Base-by-base conservation (phyloP, 2,113 vertebrate species). In the Turdus rufiventris region DNA sequence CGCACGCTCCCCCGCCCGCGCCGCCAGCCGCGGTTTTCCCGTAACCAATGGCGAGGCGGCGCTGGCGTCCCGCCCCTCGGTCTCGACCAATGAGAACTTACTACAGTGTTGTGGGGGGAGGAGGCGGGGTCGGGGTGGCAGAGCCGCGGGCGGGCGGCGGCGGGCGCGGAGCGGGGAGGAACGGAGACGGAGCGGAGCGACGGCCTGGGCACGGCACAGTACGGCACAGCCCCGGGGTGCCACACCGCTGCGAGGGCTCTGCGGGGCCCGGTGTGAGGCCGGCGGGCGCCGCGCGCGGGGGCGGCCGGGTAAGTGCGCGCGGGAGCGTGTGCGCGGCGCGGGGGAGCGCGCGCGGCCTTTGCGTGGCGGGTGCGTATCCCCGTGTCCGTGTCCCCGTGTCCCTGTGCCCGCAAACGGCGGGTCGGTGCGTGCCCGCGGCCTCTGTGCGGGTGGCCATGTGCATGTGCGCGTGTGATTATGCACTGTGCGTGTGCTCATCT, bases 31-130 rank as follows among this genome's bases (percentile, higher is more conserved):
- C 88, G 6, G 68, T 42, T 93, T 75, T n/a, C 28, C 8, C 7
- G 43, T 24, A 10, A 21, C 95, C 86, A 96, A 94, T 92, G 21
- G 83, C 8, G 18, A 62, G 7, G 80, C 72, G 5, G 12, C 8
- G 6, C 10, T 16, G 12, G 29, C 16, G 73, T 66, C 74, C 94
- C 96, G 86, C 93, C 96, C 74, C 34, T 12, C 19, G 12, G 0
- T 2, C 7, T 28, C 25, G 19, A 15, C 96, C 94, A 96, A 94
- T 96, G 56, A 92, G 87, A 94, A 92, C 88, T 95, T 96, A 96
- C 96, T 95, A 95, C 91, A 94, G 85, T 95, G 94, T 95, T 95
- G 78, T 93, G 85, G 85, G 92, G 36, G 82, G 87, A 85, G 53
- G 65, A 38, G 90, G 80, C 61, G 51, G 89, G 40, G 38, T 34